Conservation (phyloP, 2,888 invertebrate genomes). For the Sericinus montela region DNA sequence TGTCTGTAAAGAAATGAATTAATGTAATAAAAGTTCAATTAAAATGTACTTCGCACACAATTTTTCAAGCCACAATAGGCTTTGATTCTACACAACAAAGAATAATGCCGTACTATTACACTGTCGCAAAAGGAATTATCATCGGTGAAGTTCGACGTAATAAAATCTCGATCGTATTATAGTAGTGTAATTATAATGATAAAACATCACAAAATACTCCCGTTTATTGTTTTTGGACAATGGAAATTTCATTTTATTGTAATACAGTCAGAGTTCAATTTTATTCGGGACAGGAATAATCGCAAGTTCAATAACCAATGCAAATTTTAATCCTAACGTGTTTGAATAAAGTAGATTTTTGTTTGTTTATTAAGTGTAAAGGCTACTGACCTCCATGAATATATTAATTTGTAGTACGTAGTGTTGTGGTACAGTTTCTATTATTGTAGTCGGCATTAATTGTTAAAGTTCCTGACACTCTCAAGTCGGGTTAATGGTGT, state of each 20-base stretch:
- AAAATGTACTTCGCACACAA: slow-evolving; percentile 28
- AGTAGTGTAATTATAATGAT: slow-evolving; percentile 43
- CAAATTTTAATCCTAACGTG: neutral
- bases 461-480: slow-evolving; percentile 70
- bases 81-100: slow-evolving; percentile 32
- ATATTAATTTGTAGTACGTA: slow-evolving; percentile 70
- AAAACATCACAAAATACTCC: slow-evolving; percentile 36
- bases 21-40: slow-evolving; percentile 25
- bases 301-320: neutral
- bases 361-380: slow-evolving; percentile 20
- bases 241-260: slow-evolving; percentile 9
- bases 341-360: slow-evolving; percentile 12
- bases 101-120: slow-evolving; percentile 42
- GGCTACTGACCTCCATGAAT: slow-evolving; percentile 64
- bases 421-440: slow-evolving; percentile 68
- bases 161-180: slow-evolving; percentile 51
- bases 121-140: slow-evolving; percentile 54
- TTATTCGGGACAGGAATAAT: neutral
- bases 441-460: slow-evolving; percentile 65
- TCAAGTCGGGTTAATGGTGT: slow-evolving; percentile 62
- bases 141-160: slow-evolving; percentile 41
- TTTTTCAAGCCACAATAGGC: slow-evolving; percentile 30
- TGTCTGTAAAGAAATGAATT: slow-evolving; percentile 2
- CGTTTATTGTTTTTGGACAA: slow-evolving; percentile 18
- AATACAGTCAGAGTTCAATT: slow-evolving; percentile 1